Percentiles rank a stretch among this genome's conserved stretches.
These are phyloP conservation scores for Larimichthys crocea DNA, from an alignment of 2,113 vertebrate genomes.

Conservation along the genomic window DNA sequence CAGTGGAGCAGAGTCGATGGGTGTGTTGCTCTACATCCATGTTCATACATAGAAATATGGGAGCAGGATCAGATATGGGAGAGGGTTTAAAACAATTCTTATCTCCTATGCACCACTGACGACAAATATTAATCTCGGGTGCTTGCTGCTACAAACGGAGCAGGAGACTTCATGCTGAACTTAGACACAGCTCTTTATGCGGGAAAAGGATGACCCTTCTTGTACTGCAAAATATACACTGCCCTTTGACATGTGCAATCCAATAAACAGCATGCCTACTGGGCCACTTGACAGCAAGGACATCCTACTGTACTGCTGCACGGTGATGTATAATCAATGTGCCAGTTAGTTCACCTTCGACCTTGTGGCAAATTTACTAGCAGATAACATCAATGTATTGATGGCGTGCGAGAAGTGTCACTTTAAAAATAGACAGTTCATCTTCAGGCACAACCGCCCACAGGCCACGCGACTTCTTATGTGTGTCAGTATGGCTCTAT, in stretches of 20 bases:
- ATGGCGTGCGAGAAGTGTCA: slow-evolving; percentile 38
- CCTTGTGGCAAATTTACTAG: slow-evolving; percentile 57
- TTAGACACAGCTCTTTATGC: neutral
- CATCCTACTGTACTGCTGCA: slow-evolving; percentile 40
- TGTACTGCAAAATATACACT: slow-evolving; percentile 21
- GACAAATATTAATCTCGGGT: slow-evolving; percentile 7
- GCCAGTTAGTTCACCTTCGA: slow-evolving; percentile 68
- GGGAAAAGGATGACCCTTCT: neutral
- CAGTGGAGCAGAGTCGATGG: slow-evolving; percentile 40
- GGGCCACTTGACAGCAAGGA: slow-evolving; percentile 43
- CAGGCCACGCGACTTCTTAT: neutral
- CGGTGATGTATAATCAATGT: slow-evolving; percentile 66
- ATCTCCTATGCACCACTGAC: neutral
- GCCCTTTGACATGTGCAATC: slow-evolving; percentile 33
- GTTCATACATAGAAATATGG: slow-evolving; percentile 29
- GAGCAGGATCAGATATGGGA: neutral
- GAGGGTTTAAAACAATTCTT: slow-evolving; percentile 6
- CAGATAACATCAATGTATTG: slow-evolving; percentile 62
- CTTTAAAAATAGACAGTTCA: slow-evolving; percentile 32
- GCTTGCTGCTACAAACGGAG: neutral
- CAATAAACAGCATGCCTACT: slow-evolving; percentile 28
- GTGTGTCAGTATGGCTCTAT: neutral
- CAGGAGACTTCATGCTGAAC: neutral
- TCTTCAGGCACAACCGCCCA: slow-evolving; percentile 40
- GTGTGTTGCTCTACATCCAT: slow-evolving; percentile 29